Conservation (phyloP, 2,888 invertebrate species). For the Ctenicera cuprea region DNA sequence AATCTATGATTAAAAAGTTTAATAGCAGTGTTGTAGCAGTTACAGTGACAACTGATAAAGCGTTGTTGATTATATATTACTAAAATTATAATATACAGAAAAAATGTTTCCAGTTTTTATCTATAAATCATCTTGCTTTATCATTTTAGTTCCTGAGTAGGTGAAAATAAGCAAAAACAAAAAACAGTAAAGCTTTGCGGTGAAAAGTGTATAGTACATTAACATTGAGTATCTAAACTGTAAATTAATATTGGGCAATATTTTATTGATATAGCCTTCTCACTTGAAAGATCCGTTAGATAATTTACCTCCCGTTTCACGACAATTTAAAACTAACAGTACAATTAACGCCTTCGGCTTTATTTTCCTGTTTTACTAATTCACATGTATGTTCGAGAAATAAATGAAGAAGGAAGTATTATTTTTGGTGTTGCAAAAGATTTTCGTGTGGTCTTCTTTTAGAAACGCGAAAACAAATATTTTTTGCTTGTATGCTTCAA, state of each 20-base stretch:
- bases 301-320: slow-evolving; percentile 34
- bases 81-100: too few species aligned
- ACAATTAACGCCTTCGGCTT: slow-evolving; percentile 22
- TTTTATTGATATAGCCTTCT: slow-evolving; percentile 36
- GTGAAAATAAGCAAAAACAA: too few species aligned
- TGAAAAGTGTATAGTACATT: neutral
- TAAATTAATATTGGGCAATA: slow-evolving; percentile 33
- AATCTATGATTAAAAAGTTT: too few species aligned
- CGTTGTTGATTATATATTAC: too few species aligned
- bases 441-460: slow-evolving; percentile 3
- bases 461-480: neutral
- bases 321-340: slow-evolving; percentile 36
- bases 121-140: too few species aligned
- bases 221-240: neutral
- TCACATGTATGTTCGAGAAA: too few species aligned
- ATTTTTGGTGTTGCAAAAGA: neutral
- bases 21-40: too few species aligned
- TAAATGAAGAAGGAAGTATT: too few species aligned
- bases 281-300: slow-evolving; percentile 34
- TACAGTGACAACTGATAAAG: too few species aligned
- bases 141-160: too few species aligned
- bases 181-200: too few species aligned
- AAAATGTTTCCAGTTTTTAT: too few species aligned
- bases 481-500: neutral
- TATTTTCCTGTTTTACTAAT: neutral